phyloP scores from a whole-genome alignment of 1,140 invertebrate genomes.

The Protaetia brevitarsis region DNA sequence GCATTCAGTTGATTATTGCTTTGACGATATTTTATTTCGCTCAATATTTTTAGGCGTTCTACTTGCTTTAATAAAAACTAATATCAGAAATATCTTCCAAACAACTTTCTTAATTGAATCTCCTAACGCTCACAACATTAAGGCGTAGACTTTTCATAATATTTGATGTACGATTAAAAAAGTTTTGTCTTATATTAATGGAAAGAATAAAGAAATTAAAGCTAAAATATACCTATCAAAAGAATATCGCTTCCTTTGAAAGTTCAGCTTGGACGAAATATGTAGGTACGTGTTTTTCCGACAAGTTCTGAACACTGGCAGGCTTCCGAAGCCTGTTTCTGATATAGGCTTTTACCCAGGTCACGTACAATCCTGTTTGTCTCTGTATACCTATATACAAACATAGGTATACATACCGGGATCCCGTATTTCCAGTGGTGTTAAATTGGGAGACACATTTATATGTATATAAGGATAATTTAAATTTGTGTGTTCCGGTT shows the following conservation, averaged over 20 bases:
- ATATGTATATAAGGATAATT: conserved; percentile 23
- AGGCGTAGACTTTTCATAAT: too few relatives aligned
- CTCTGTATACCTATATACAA: not conserved
- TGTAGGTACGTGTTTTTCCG: not conserved
- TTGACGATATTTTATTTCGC: too few relatives aligned
- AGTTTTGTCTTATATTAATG: not conserved
- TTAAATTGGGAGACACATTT: conserved; percentile 26
- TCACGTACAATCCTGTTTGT: conserved; percentile 22
- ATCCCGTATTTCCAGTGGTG: conserved; percentile 23
- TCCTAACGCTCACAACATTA: too few relatives aligned
- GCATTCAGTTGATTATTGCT: too few relatives aligned
- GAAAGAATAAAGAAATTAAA: not conserved
- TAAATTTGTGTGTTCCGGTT: conserved; percentile 24
- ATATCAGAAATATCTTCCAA: too few relatives aligned
- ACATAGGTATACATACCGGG: not conserved
- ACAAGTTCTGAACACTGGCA: not conserved
- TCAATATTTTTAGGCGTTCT: too few relatives aligned
- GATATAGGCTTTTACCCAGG: not conserved
- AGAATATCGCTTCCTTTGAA: not conserved
- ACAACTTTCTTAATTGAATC: too few relatives aligned
- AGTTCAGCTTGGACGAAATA: not conserved
- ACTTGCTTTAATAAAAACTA: too few relatives aligned
- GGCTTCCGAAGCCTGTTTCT: not conserved
- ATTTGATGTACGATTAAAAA: not conserved
- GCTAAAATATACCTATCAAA: too few relatives aligned